These are phyloP conservation scores for Arenaria interpres DNA, from an alignment of 2,113 vertebrate genomes.

Conservation along the genomic window DNA sequence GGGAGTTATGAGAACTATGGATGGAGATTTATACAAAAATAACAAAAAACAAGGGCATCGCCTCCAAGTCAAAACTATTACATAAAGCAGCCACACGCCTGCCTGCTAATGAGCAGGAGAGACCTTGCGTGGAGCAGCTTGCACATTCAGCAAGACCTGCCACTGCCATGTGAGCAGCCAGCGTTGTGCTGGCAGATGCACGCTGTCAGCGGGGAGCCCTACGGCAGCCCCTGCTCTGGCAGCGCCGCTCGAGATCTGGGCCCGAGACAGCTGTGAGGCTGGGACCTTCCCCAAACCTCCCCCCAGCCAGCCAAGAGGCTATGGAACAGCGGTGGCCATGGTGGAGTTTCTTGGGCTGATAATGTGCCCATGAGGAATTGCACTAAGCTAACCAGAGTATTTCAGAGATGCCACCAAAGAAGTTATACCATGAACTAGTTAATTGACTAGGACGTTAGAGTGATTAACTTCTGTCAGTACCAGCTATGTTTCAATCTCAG, in stretches of 20 bases:
- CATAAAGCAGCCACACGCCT: background rate
- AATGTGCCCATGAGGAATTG: rapidly evolving
- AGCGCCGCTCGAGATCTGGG: background rate
- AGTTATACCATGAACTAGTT: background rate
- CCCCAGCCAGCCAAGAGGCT: background rate
- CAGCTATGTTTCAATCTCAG: background rate
- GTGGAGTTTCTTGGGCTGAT: background rate
- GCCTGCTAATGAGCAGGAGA: background rate
- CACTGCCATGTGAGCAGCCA: background rate
- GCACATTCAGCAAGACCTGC: background rate
- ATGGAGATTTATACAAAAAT: background rate
- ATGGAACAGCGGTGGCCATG: rapidly evolving
- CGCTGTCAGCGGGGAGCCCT: background rate
- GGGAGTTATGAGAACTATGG: background rate
- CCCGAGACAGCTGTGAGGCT: background rate
- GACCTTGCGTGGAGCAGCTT: background rate
- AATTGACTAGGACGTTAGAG: background rate
- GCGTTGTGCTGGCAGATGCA: background rate
- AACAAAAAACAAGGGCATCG: background rate
- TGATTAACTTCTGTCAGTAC: background rate
- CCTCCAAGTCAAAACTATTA: background rate
- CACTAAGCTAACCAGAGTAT: background rate
- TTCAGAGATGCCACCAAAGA: background rate
- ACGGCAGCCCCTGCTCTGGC: background rate
- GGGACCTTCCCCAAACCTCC: background rate